Base-by-base conservation (phyloP, 2,797 vertebrate species). In the Eurystomus glaucurus region DNA sequence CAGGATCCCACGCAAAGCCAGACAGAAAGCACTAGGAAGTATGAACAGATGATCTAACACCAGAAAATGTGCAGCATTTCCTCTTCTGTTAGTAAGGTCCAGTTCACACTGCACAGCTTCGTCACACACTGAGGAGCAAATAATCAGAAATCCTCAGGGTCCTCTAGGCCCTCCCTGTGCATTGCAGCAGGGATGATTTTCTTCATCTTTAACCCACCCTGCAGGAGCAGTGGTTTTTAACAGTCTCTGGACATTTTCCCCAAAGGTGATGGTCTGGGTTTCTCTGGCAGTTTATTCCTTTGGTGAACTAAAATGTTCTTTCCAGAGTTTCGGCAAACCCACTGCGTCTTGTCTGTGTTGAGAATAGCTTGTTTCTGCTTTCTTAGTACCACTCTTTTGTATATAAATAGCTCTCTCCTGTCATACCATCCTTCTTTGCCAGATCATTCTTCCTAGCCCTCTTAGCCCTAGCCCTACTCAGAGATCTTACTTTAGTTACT, bases 401-500 rank as follows among this genome's bases (percentile, higher is more conserved):
- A 1, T n/a, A 69, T 66, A 55, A 45, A 35, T 17, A 87, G 11
- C 35, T 78, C 62, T 79, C 28, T 89, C 37, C 28, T 69, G 6
- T 48, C 37, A 79, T 12, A 72, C 28, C 29, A 82, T 16, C 68
- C 51, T 48, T 48, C 48, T 91, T 85, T 72, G 74, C 21, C 54
- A 92, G 54, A 90, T 71, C 48, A 45, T 19, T 88, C 35, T 62
- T 76, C 39, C 74, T 39, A 86, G 39, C 21, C 28, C 58, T 76
- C 28, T 66, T 65, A 81, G 37, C 37, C 37, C 37, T 37, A 91
- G 10, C 25, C 10, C 33, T 55, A 51, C n/a, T 58, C 23, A 76
- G 76, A 89, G 33, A 78, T 90, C 57, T 37, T 58, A 41, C 51
- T 90, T 57, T 37, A 15, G 61, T 79, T 94, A 58, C n/a, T 74